Percentiles rank a stretch among this genome's conserved stretches.
phyloP scores from a whole-genome alignment of 2,113 vertebrate species.

The Collichthys lucidus region DNA sequence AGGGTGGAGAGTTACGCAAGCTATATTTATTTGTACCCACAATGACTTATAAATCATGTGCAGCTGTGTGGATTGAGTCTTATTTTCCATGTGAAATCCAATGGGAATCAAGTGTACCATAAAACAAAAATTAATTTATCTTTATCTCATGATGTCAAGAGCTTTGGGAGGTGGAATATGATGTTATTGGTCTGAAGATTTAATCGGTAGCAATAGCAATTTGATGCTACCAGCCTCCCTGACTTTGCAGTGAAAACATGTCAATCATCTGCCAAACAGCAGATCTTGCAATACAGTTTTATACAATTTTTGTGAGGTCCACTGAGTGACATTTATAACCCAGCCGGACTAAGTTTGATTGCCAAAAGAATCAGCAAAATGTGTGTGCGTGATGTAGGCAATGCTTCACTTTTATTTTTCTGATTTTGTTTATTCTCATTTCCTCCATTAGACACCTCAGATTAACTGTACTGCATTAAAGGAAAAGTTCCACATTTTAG shows the following conservation, averaged over 20 bases:
- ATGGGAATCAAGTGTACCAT: background rate
- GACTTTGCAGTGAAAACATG: background rate
- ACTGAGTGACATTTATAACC: too few species aligned
- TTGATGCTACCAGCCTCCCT: background rate
- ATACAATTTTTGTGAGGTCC: too few species aligned
- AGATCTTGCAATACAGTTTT: too few species aligned
- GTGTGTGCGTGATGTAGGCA: too few species aligned
- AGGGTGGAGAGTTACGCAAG: background rate
- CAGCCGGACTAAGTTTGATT: too few species aligned
- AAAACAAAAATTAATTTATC: background rate
- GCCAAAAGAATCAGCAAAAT: too few species aligned
- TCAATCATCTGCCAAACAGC: background rate
- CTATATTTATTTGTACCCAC: background rate
- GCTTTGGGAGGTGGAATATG: background rate
- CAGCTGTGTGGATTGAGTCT: slow-evolving; percentile 1
- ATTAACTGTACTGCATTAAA: background rate
- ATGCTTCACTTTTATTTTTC: too few species aligned
- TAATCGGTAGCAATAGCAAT: too few species aligned
- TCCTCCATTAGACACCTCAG: background rate
- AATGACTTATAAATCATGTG: background rate
- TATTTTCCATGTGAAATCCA: background rate
- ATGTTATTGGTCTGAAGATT: background rate
- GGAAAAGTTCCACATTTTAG: background rate
- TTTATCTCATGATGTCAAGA: background rate
- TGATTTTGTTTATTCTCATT: too few species aligned